Base-by-base conservation (phyloP, 2,888 invertebrate genomes). In the Drosophila meridionalis region DNA sequence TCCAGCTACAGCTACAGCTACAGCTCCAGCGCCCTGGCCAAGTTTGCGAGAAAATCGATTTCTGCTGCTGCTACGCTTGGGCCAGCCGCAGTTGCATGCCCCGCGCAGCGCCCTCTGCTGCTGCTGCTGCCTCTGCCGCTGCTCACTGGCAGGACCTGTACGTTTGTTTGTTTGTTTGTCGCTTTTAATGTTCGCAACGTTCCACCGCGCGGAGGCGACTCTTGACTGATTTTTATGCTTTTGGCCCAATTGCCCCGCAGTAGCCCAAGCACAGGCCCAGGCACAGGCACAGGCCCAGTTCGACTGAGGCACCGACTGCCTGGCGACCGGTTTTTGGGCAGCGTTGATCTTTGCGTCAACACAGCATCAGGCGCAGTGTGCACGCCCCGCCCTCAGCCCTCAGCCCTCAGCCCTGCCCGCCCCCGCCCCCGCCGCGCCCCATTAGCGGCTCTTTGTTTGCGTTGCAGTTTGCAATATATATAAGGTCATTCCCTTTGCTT, bases 211-310 rank as follows among this genome's bases (percentile, higher is more conserved):
- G 76, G 68, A 76, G 79, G 78, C 83, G 79, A 83, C 87, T 87
- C 89, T 87, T 87, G 87, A 89, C 89, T 87, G 87, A 89, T 89
- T 87, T 87, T 89, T 87, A 87, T 87, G 89, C 89, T 85, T 87
- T 87, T 89, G 87, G 80, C 89, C 87, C 89, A 89, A 87, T 87
- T 87, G 87, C 87, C 87, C 85, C 77, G 87, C 87, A 83, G 87
- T 84, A 83, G 86, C 83, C 74, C 48, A 42, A 55, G 36, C 62
- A 28, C n/a, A n/a, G 20, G 40, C 57, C 34, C 45, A 42, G 38
- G 30, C 61, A 3, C n/a, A 36, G 28, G 26, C 42, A n/a, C 26
- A 12, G 38, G 38, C 55, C 8, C 9, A n/a, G 20, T 20, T 1
- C 20, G 20, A 20, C 20, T 20, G 20, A 20, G 38, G 30, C 47